Evolutionary conservation across 1,140 invertebrate genomes (phyloP).

Genomic region (Drosophila ananassae): DNA sequence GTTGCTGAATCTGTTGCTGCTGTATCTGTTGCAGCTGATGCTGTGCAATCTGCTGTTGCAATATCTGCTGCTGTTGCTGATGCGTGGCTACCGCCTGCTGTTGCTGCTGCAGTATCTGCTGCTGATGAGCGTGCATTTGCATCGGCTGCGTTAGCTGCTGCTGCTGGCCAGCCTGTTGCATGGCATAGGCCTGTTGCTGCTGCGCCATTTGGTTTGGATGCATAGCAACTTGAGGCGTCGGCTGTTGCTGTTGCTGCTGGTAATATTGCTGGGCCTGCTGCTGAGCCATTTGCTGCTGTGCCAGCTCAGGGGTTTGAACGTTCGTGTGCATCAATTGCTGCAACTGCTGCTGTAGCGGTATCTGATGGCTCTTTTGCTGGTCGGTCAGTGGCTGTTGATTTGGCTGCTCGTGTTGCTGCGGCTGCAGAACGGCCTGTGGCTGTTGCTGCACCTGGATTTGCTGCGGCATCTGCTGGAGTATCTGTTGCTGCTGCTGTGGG

Average conservation of each 20-base stretch:
- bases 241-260: slow-evolving; percentile 37
- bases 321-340: slow-evolving; percentile 70
- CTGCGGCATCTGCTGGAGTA: slow-evolving; percentile 38
- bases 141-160: slow-evolving; percentile 42
- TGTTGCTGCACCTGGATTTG: slow-evolving; percentile 52
- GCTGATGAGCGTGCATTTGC: slow-evolving; percentile 41
- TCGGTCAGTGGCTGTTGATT: slow-evolving; percentile 59
- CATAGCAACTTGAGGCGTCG: slow-evolving; percentile 31
- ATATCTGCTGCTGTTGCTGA: slow-evolving; percentile 56
- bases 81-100: slow-evolving; percentile 44
- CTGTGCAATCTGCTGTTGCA: slow-evolving; percentile 52
- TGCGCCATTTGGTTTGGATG: slow-evolving; percentile 40
- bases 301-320: slow-evolving; percentile 49
- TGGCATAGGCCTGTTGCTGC: slow-evolving; percentile 35
- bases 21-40: slow-evolving; percentile 56
- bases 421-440: slow-evolving; percentile 24
- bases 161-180: slow-evolving; percentile 47
- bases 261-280: slow-evolving; percentile 52
- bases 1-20: slow-evolving; percentile 39
- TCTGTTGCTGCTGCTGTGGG: slow-evolving; percentile 47
- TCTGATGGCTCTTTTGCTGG: slow-evolving; percentile 70
- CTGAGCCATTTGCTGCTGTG: slow-evolving; percentile 61
- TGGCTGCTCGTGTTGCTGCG: slow-evolving; percentile 84
- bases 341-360: slow-evolving; percentile 73
- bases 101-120: slow-evolving; percentile 44